Conservation (phyloP, 2,797 vertebrate genomes). For the Notoglanidium macrostoma region DNA sequence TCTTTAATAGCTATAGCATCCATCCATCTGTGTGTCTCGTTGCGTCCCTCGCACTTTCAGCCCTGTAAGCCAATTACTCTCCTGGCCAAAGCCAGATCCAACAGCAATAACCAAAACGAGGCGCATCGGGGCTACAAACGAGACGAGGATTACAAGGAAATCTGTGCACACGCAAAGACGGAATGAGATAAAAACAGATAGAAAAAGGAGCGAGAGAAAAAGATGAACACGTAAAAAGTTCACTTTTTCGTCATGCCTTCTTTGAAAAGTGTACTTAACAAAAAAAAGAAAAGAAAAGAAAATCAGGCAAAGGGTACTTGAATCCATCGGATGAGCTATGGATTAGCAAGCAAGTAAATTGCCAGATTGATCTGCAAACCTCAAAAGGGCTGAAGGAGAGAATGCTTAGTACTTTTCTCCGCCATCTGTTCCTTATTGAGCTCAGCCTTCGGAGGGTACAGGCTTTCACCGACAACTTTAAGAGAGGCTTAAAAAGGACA, state of each 20-base stretch:
- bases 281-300: neutral
- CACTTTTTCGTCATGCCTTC: neutral
- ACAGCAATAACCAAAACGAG: neutral
- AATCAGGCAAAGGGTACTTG: neutral
- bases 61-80: conserved; percentile 28
- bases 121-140: neutral
- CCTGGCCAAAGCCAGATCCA: neutral
- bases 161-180: neutral
- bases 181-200: neutral
- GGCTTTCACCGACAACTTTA: conserved; percentile 3
- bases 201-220: neutral
- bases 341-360: neutral
- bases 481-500: neutral
- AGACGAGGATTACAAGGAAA: neutral
- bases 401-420: neutral
- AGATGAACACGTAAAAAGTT: neutral
- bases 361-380: neutral
- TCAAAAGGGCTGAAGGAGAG: conserved; percentile 10
- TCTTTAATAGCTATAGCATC: conserved; percentile 34
- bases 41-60: conserved; percentile 19
- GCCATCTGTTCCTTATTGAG: conserved; percentile 6
- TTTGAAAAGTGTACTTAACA: neutral
- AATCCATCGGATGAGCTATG: neutral
- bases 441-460: neutral
- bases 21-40: conserved; percentile 36